phyloP scores from a whole-genome alignment of 2,113 vertebrate genomes.

The Boleophthalmus pectinirostris region DNA sequence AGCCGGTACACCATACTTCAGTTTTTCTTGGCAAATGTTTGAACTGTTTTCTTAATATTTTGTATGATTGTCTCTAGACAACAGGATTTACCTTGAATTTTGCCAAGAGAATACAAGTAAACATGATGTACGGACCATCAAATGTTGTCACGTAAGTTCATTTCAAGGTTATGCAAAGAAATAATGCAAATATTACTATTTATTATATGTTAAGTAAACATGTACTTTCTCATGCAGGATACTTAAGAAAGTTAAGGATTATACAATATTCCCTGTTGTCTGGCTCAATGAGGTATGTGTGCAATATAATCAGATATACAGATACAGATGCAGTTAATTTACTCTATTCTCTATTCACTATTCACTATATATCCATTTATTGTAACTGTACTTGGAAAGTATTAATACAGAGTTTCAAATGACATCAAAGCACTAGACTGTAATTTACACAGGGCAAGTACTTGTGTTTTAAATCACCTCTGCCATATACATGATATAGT shows the following conservation, averaged over 20 bases:
- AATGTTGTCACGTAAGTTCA: constrained; percentile 80
- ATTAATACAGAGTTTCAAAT: too few species aligned
- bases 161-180: not conserved
- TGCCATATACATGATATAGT: too few species aligned
- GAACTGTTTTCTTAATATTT: not conserved
- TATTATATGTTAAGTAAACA: constrained; percentile 16
- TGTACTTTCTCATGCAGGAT: constrained; percentile 72
- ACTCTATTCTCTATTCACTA: too few species aligned
- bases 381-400: too few species aligned
- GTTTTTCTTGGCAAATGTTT: too few species aligned
- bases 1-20: constrained; percentile 81
- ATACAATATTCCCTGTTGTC: constrained; percentile 85
- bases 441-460: too few species aligned
- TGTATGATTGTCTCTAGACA: constrained; percentile 68
- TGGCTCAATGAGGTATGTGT: constrained; percentile 94
- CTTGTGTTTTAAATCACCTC: too few species aligned
- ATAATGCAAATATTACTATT: not conserved
- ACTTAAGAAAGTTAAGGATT: constrained; percentile 75
- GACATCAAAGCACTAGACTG: too few species aligned
- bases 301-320: too few species aligned
- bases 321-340: too few species aligned
- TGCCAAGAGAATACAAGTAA: constrained; percentile 91
- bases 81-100: constrained; percentile 92
- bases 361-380: too few species aligned
- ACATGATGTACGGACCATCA: constrained; percentile 84